Percentiles rank a stretch among this genome's conserved stretches.
Evolutionary conservation across 2,113 vertebrate genomes (phyloP).

Genomic region (Myotis lucifugus): DNA sequence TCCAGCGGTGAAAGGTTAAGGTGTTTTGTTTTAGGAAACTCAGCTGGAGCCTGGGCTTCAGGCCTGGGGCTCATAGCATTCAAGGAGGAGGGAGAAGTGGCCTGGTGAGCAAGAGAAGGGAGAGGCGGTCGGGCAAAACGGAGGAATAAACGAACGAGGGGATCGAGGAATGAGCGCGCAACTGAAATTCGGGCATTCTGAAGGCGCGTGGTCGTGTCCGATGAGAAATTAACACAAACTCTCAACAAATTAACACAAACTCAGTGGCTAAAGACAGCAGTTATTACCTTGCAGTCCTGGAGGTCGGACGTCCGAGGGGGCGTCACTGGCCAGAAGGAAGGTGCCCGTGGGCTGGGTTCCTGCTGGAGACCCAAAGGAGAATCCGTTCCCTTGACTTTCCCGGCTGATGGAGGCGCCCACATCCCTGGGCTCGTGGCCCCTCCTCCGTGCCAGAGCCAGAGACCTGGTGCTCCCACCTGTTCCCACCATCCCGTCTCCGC

Average conservation of each 20-base stretch:
- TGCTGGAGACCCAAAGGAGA: not conserved
- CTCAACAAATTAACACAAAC: not conserved
- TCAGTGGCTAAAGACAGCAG: too few species aligned
- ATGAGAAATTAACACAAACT: not conserved
- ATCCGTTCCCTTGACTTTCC: not conserved
- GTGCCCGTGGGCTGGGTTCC: not conserved
- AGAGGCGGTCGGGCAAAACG: not conserved
- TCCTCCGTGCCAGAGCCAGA: not conserved
- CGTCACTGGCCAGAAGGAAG: not conserved
- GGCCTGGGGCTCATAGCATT: not conserved
- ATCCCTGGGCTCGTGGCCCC: not conserved
- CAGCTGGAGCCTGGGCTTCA: not conserved
- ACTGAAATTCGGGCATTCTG: too few species aligned
- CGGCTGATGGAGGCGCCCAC: not conserved
- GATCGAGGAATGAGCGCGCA: not conserved
- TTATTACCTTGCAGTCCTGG: not conserved
- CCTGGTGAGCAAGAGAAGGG: not conserved
- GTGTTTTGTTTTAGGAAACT: not conserved
- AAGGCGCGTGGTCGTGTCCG: not conserved
- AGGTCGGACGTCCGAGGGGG: not conserved
- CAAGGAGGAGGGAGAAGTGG: not conserved
- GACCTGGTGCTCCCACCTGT: accelerated
- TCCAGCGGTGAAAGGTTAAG: not conserved
- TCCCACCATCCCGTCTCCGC: not conserved
- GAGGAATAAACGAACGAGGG: too few species aligned